phyloP scores from a whole-genome alignment of 2,888 invertebrate species.

The Hypomecis punctinalis region DNA sequence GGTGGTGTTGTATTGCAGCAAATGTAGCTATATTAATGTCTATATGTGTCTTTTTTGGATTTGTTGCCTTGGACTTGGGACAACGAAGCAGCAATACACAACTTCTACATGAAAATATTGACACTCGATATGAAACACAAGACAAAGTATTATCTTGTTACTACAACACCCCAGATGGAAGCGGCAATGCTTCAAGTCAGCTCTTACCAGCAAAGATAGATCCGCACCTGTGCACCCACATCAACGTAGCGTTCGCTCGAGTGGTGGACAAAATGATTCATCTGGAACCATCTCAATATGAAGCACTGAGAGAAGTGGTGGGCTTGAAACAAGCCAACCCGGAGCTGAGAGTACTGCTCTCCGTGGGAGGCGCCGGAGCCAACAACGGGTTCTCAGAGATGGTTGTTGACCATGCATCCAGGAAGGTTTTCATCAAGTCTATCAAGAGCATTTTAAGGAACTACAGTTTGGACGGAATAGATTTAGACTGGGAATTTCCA shows the following conservation, averaged over 20 bases:
- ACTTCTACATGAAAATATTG: background rate
- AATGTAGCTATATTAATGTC: background rate
- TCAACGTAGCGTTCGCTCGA: constrained; percentile 90
- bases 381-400: constrained; percentile 88
- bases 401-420: constrained; percentile 88
- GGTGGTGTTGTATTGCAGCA: background rate
- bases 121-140: background rate
- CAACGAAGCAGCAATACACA: background rate
- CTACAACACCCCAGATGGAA: constrained; percentile 84
- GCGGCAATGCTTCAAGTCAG: constrained; percentile 47
- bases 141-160: constrained; percentile 86
- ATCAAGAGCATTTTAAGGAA: constrained; percentile 80
- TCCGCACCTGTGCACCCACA: constrained; percentile 92
- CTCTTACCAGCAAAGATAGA: constrained; percentile 86
- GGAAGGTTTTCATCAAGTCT: constrained; percentile 87
- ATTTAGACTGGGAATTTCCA: constrained; percentile 96
- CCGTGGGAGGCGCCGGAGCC: constrained; percentile 88
- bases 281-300: constrained; percentile 73
- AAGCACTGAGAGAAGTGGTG: constrained; percentile 71
- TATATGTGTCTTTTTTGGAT: background rate
- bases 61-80: background rate
- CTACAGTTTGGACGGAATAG: constrained; percentile 88
- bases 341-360: constrained; percentile 90
- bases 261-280: constrained; percentile 86
- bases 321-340: constrained; percentile 86